Evolutionary conservation across 2,888 invertebrate genomes (phyloP), one percentile per base, ranked within the genome.

Genomic region (Luperina testacea): DNA sequence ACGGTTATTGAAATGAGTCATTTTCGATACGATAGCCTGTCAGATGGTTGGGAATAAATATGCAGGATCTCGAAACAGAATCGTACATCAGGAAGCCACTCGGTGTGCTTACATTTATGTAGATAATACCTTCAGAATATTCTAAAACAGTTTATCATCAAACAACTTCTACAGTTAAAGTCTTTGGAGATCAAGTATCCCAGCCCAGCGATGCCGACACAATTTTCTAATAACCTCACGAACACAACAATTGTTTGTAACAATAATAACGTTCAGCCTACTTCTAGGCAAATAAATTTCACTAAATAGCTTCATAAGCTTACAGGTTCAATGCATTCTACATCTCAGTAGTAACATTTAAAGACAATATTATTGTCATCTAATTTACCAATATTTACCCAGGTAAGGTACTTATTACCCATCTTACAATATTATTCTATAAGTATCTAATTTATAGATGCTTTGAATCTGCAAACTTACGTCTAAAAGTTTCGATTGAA

Each of bases 201-300:
- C 59, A 64, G 67, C 13, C 64, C 70, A 79, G 74, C 68, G 67
- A 77, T 77, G 70, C 75, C 68, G 77, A 80, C 77, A 86, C 77
- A 86, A 84, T 90, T 91, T 92, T 93, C 91, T 91, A 92, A 91
- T 91, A 92, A 88, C 78, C 86, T 87, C 85, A 91, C 89, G 90
- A 93, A 94, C 92, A 93, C 92, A 94, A 93, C 91, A 91, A 90
- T 87, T 87, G 88, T 86, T 88, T 85, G 79, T 86, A 88, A 89
- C 88, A 89, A 88, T 86, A 77, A 85, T 87, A 83, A 76, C 73
- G 81, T 85, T 82, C 68, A 80, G 81, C 84, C 89, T 88, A 81
- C 80, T 64, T 73, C 80, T 84, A 86, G 88, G 82, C 82, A 86
- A 86, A 89, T 80, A 81, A 87, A 78, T 80, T 82, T 88, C 61